Percentiles rank a stretch among this genome's conserved stretches.
These are phyloP conservation scores for Albula glossodonta DNA, from an alignment of 2,113 vertebrate species.

Conservation along the genomic window DNA sequence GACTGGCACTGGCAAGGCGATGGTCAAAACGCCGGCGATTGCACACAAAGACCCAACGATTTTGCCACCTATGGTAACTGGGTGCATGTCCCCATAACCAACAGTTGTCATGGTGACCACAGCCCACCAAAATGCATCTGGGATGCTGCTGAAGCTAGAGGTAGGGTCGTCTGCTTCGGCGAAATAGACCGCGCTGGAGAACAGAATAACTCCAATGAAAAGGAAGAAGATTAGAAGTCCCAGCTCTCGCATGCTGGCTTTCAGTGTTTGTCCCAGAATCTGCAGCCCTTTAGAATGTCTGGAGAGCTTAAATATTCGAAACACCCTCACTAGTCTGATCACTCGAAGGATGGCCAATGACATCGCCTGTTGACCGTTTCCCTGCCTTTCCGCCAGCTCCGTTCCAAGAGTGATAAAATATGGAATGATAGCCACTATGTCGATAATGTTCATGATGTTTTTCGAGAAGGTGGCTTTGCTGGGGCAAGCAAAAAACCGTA, in stretches of 20 bases:
- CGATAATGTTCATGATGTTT: constrained; percentile 99
- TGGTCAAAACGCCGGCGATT: constrained; percentile 94
- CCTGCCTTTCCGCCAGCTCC: constrained; percentile 87
- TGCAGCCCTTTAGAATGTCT: constrained; percentile 95
- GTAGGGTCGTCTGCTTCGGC: constrained; percentile 92
- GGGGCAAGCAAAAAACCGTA: constrained; percentile 92
- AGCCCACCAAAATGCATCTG: constrained; percentile 98
- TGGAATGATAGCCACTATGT: constrained; percentile 96
- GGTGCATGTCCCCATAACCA: constrained; percentile 97
- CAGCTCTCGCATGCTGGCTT: constrained; percentile 94
- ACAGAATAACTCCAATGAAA: constrained; percentile 94
- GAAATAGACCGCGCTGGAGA: constrained; percentile 97
- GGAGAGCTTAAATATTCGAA: constrained; percentile 96
- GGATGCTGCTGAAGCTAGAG: constrained; percentile 95
- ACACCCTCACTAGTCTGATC: constrained; percentile 92
- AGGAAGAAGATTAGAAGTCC: constrained; percentile 96
- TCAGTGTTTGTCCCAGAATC: constrained; percentile 94
- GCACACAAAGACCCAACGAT: constrained; percentile 95
- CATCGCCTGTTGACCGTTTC: constrained; percentile 94
- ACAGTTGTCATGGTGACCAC: constrained; percentile 99
- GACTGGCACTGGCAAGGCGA: constrained; percentile 93
- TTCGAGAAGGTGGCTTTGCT: constrained; percentile 94
- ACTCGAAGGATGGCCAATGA: constrained; percentile 94
- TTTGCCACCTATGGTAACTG: constrained; percentile 95
- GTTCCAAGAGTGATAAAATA: constrained; percentile 98